Base-by-base conservation (phyloP, 53 echinoderm and acorn worm species). In the Temnopleurus reevesii region DNA sequence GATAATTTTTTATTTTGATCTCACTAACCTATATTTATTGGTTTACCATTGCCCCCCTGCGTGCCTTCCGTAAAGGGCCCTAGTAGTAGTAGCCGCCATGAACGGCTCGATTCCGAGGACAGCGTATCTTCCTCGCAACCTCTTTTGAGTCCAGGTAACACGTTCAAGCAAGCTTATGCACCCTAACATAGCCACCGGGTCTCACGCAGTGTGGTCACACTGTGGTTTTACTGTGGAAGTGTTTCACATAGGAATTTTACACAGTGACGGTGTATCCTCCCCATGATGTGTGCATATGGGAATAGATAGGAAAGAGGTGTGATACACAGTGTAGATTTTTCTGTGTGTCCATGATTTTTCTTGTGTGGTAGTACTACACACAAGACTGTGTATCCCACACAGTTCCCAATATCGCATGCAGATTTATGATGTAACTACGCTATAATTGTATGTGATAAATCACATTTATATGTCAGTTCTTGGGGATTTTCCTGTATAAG, bases 41-140 rank as follows among this genome's bases (percentile, higher is more conserved):
- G 56, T 83, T 35, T 83, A 55, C 83, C 83, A 83, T 83, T 80
- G 49, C 80, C 83, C 23, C 53, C 84, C 65, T 45, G 65, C 47
- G 66, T 51, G 65, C 47, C 65, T 36, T 87, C 88, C 53, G 12
- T 87, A 87, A 95, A 96, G 96, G 96, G 93, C 93, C 89, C 94
- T 87, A 93, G 91, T 76, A 91, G 61, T 86, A 89, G 86, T 93
- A 90, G 94, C 92, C 93, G 96, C 58, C 92, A 92, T 90, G 96
- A 96, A 92, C 92, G 96, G 87, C 94, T 96, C 38, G 96, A 96
- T 91, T 94, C 96, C 27, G 96, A 94, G 77, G 96, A 96, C 90
- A 96, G 96, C 89, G 96, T 93, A 46, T 96, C 94, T 71, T 96
- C 96, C 64, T 94, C 94, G 77, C 96, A 96, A 89, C 96, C 96